Evolutionary conservation across 2,113 vertebrate genomes (phyloP), one percentile per base, ranked within the genome.

Genomic region (Phrynosoma platyrhinos): DNA sequence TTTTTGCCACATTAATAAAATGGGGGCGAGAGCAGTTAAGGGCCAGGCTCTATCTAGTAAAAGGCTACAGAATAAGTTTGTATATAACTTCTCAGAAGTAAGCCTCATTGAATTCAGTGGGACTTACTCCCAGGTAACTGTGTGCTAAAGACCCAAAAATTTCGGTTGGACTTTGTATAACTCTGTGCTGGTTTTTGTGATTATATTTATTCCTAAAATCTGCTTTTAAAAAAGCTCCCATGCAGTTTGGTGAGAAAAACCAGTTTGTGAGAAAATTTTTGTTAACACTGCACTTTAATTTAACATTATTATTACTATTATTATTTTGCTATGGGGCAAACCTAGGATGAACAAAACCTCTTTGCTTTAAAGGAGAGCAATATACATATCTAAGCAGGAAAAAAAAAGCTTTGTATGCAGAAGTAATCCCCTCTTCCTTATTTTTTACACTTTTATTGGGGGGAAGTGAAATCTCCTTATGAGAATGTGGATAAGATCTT

Each of bases 401-500:
- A 58, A 14, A 13, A 9, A 9, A 12, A 16, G 55, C 14, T 16
- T 18, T 62, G 14, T 18, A 62, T 62, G 12, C 58, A 62, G 13
- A 62, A 62, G 4, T 62, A 18, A 18, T 47, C 47, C 58, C 18
- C 58, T 47, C 47, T 47, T 47, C 47, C 47, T 47, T 47, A 47
- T 47, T 47, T 47, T 47, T 47, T 7, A 36, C 36, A 36, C 36
- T 36, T 2, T 36, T 36, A 36, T 36, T 36, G 36, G 36, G 36
- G 36, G 36, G 36, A 36, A 36, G 36, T 36, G 36, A 84, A 84
- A 84, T 72, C 47, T 9, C 83, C 64, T 32, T 52, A n/a, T 47
- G 72, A 78, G 47, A 47, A 79, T 40, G 82, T 79, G 85, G 75
- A 83, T 78, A 78, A 52, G 52, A 52, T 64, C 14, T 86, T 87